Conservation (phyloP, 2,113 vertebrate genomes). For the Neotragus pygmaeus region DNA sequence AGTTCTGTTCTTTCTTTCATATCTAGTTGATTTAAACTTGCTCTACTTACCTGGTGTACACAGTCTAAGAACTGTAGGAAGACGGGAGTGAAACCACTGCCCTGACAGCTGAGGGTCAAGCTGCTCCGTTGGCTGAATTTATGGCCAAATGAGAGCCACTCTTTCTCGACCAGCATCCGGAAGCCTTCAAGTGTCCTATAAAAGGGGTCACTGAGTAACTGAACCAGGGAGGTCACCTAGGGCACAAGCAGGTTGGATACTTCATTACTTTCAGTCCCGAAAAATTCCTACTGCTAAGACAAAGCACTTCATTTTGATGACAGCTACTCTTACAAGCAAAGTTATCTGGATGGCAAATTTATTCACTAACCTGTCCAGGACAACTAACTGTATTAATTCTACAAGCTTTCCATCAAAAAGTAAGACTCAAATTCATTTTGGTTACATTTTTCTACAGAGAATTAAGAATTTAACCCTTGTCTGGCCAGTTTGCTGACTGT, state of each 20-base stretch:
- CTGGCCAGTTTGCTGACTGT: not conserved
- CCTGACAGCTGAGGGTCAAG: slow-evolving; percentile 91
- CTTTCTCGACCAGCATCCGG: slow-evolving; percentile 95
- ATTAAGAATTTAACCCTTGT: not conserved
- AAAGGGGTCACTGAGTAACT: slow-evolving; percentile 96
- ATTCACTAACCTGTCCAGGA: not conserved
- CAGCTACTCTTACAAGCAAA: not conserved
- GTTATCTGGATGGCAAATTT: not conserved
- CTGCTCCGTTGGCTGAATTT: slow-evolving; percentile 96
- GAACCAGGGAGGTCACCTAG: slow-evolving; percentile 94
- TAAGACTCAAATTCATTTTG: slow-evolving; percentile 29
- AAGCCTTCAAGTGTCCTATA: slow-evolving; percentile 97
- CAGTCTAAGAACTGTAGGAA: slow-evolving; percentile 98
- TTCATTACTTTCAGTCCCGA: slow-evolving; percentile 54
- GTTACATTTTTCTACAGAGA: slow-evolving; percentile 20
- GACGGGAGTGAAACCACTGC: slow-evolving; percentile 93
- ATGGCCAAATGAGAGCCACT: slow-evolving; percentile 98
- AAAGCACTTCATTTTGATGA: slow-evolving; percentile 1
- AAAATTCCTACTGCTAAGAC: slow-evolving; percentile 2
- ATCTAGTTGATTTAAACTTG: not conserved
- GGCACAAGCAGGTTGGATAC: slow-evolving; percentile 41
- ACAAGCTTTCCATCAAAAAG: slow-evolving; percentile 13
- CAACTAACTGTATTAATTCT: slow-evolving; percentile 16
- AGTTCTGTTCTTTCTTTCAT: not conserved
- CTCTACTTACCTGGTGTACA: slow-evolving; percentile 92